Percentiles rank a stretch among this genome's conserved stretches.
These are phyloP conservation scores for Ondatra zibethicus DNA, from an alignment of 2,113 vertebrate genomes.

Conservation along the genomic window DNA sequence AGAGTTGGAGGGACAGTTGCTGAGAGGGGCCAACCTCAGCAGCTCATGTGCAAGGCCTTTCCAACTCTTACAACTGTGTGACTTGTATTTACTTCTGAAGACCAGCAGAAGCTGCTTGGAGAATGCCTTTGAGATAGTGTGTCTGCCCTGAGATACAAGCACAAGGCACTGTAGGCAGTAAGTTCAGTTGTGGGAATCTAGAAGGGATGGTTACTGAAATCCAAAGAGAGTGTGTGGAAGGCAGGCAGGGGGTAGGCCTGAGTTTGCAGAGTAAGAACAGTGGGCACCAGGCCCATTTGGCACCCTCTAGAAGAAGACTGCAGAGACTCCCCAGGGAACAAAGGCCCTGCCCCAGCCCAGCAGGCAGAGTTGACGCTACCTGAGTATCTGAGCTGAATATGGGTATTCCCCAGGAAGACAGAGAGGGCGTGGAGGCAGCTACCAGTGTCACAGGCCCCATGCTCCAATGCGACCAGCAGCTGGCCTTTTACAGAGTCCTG, in stretches of 20 bases:
- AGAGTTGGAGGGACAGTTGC: neutral
- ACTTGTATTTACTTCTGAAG: neutral
- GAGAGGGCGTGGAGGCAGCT: conserved; percentile 88
- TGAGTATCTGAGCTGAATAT: conserved; percentile 87
- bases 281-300: neutral
- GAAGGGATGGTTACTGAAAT: neutral
- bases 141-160: neutral
- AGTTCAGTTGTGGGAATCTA: neutral
- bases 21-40: neutral
- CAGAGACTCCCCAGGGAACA: conserved; percentile 90
- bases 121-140: neutral
- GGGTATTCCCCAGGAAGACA: conserved; percentile 84
- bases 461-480: conserved; percentile 86
- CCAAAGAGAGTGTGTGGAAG: neutral
- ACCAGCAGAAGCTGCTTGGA: neutral
- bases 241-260: neutral
- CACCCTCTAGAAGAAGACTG: conserved; percentile 74
- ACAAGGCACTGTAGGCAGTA: neutral
- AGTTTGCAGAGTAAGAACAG: neutral
- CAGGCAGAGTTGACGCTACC: conserved; percentile 80
- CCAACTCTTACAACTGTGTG: neutral
- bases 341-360: conserved; percentile 82
- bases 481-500: conserved; percentile 92
- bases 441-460: conserved; percentile 69
- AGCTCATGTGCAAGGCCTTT: neutral